Evolutionary conservation across 2,888 invertebrate genomes (phyloP).

Genomic region (Patella pellucida): DNA sequence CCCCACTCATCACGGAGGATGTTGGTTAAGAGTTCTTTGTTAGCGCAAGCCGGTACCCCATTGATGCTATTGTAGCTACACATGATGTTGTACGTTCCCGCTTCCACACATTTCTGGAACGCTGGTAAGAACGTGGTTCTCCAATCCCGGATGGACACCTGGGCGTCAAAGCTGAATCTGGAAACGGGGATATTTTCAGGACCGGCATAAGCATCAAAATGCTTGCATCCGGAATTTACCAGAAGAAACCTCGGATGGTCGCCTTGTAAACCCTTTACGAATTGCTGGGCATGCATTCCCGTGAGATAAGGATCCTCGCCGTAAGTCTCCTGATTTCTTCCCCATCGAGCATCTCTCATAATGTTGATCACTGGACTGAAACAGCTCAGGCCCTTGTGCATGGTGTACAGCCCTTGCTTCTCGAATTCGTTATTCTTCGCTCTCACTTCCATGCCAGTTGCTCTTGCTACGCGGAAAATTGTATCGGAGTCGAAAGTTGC

Average conservation of each 20-base stretch:
- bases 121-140: conserved; percentile 60
- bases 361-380: conserved; percentile 61
- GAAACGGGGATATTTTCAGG: conserved; percentile 61
- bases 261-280: conserved; percentile 58
- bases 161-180: conserved; percentile 46
- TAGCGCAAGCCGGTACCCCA: conserved; percentile 62
- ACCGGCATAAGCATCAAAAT: conserved; percentile 62
- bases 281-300: conserved; percentile 44
- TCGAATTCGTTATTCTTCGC: conserved; percentile 28
- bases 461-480: conserved; percentile 20
- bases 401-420: conserved; percentile 30
- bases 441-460: conserved; percentile 25
- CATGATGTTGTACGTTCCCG: conserved; percentile 61
- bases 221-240: conserved; percentile 63
- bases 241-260: conserved; percentile 49
- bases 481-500: conserved; percentile 48
- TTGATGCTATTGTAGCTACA: conserved; percentile 63
- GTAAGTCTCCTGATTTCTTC: conserved; percentile 62
- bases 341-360: conserved; percentile 59
- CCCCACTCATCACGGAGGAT: conserved; percentile 55
- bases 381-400: conserved; percentile 52
- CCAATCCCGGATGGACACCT: conserved; percentile 54
- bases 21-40: conserved; percentile 53
- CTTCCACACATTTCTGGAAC: conserved; percentile 58
- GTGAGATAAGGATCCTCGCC: conserved; percentile 62